Evolutionary conservation across 2,113 vertebrate species (phyloP), one percentile per base, ranked within the genome.

Genomic region (Leptosomus discolor): DNA sequence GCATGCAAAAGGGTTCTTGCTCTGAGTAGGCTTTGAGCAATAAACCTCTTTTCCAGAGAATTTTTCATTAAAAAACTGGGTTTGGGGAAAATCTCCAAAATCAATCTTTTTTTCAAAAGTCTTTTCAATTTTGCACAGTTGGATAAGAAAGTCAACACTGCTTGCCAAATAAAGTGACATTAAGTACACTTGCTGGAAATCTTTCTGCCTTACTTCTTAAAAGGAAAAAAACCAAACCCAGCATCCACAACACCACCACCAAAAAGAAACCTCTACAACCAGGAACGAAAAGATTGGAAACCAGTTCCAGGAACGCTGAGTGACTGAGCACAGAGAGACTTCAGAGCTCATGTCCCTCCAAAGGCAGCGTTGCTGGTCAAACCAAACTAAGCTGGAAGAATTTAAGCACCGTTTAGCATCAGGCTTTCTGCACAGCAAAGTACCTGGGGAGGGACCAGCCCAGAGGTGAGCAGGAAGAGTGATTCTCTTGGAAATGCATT

Each of bases 11-110:
- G 27, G 43, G 41, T 74, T 84, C 85, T 84, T 94, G 76, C 71
- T 77, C 58, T 1, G 12, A 90, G 64, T 19, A 60, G 43, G 85
- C 50, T 95, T 96, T 61, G 27, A 96, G 87, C 61, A 96, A 79
- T 96, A 96, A 96, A 85, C 30, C 78, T 89, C 84, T 94, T 97
- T 92, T 95, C 85, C 92, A 94, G 88, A 94, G 65, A 80, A 67
- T 86, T 84, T 88, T 89, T 83, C 76, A 89, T 96, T 83, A 91
- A 88, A 97, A 88, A 81, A 53, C 9, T 85, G 34, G 24, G 20
- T 74, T 91, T 13, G 74, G 54, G 85, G 79, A 94, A 96, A 97
- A 86, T 56, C 53, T 90, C 92, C 75, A 92, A 92, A 83, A 78
- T 64, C 19, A n/a, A 51, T 89, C 87, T 88, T 78, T n/a, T 80